These are phyloP conservation scores for Mus spretus DNA, from an alignment of 2,797 vertebrate genomes.

Conservation along the genomic window DNA sequence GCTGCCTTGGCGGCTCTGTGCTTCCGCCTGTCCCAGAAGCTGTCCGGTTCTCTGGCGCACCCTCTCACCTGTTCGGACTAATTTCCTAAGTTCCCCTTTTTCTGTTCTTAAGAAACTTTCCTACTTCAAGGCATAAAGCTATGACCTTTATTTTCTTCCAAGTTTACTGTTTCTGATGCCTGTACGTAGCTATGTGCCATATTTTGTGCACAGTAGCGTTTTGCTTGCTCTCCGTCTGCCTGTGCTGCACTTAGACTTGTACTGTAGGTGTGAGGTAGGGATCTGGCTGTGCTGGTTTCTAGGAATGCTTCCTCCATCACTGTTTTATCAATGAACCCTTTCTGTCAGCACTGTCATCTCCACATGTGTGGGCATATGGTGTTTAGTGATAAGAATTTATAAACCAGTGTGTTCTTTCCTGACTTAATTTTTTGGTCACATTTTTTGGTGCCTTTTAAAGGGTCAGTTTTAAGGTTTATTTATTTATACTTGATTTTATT, in stretches of 20 bases:
- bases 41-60: too few species aligned
- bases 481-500: constrained; percentile 43
- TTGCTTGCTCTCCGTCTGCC: neutral
- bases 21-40: too few species aligned
- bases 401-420: neutral
- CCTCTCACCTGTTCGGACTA: too few species aligned
- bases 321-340: neutral
- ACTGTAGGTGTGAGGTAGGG: neutral
- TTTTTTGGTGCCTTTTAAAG: constrained; percentile 45
- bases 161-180: neutral
- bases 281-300: neutral
- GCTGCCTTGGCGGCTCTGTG: too few species aligned
- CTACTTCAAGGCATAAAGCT: constrained; percentile 27
- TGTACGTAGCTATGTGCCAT: neutral
- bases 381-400: constrained; percentile 22
- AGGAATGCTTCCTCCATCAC: neutral
- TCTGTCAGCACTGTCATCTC: neutral
- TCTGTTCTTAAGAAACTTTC: constrained; percentile 24
- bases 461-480: constrained; percentile 51
- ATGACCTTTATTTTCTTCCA: constrained; percentile 22
- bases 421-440: constrained; percentile 23
- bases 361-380: neutral
- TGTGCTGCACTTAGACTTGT: neutral
- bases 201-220: neutral
- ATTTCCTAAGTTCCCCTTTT: too few species aligned